phyloP scores from a whole-genome alignment of 2,113 vertebrate species.

The Pagrus major region DNA sequence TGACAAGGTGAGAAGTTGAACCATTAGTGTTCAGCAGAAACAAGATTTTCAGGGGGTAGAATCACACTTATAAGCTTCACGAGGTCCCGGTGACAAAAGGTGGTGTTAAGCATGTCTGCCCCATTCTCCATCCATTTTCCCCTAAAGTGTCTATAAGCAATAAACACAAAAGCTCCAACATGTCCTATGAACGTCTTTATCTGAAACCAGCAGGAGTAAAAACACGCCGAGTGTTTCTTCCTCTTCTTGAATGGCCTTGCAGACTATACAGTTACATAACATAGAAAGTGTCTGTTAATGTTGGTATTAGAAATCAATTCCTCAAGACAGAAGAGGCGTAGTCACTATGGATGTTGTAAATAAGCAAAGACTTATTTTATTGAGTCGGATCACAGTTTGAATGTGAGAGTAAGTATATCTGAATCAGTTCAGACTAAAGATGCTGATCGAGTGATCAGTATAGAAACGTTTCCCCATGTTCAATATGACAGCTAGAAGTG shows the following conservation, averaged over 20 bases:
- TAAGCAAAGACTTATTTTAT: not conserved
- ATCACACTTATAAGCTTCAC: too few relatives aligned
- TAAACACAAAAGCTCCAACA: too few relatives aligned
- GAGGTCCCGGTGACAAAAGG: too few relatives aligned
- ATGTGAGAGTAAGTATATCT: not conserved
- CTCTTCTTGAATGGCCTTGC: not conserved
- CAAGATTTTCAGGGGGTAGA: too few relatives aligned
- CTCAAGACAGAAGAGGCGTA: not conserved
- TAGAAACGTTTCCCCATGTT: not conserved
- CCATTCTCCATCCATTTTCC: too few relatives aligned
- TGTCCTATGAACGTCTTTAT: too few relatives aligned
- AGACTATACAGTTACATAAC: too few relatives aligned
- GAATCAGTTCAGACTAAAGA: not conserved
- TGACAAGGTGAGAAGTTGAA: too few relatives aligned
- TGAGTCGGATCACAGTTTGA: not conserved
- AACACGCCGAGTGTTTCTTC: not conserved
- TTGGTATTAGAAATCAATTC: not conserved
- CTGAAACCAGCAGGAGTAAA: not conserved
- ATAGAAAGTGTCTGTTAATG: not conserved
- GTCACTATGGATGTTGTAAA: not conserved
- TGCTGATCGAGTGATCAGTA: not conserved
- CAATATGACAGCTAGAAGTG: not conserved
- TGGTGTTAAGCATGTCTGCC: too few relatives aligned
- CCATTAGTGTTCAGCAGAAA: too few relatives aligned
- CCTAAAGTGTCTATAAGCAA: too few relatives aligned